Base-by-base conservation (phyloP, 2,797 vertebrate species). In the Onychomys leucogaster region DNA sequence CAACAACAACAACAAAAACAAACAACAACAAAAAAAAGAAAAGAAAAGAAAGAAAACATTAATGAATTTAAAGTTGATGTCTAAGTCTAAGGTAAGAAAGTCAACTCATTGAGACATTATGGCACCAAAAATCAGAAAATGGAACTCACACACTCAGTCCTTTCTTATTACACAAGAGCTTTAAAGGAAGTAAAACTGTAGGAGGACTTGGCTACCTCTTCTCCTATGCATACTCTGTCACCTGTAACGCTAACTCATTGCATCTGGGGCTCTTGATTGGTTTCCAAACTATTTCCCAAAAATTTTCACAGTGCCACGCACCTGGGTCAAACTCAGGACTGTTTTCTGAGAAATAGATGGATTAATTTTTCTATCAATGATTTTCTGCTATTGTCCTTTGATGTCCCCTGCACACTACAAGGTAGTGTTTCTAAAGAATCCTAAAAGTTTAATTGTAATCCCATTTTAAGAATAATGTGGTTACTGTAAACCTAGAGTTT, bases 381-480 rank as follows among this genome's bases (percentile, higher is more conserved):
- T 52, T 91, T 90, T 94, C n/a, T 86, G 73, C 61, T 65, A 61
- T 91, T 49, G 16, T 27, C 63, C 76, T 96, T 92, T 96, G 84
- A 67, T 67, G 80, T 71, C 49, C 49, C 14, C 23, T 41, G n/a
- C 41, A 55, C 13, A 90, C 91, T 84, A 25, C 59, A 25, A 67
- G 69, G 6, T 41, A 46, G 52, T 83, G 93, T 82, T 95, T 94
- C 71, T 92, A 84, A 91, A 78, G 21, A 83, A 52, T 63, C 41
- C 65, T 91, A 59, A 67, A 93, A 41, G 29, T 90, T 91, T 75
- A 93, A 92, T 77, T 82, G 52, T 41, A 94, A 89, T 86, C 37
- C 10, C 25, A 55, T 84, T 75, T 95, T 94, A 95, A 89, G 86
- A 85, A 96, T 69, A 59, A 69, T 75, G 34, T 71, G 16, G 49